Base-by-base conservation (phyloP, 2,888 invertebrate species). In the Sicus ferrugineus region DNA sequence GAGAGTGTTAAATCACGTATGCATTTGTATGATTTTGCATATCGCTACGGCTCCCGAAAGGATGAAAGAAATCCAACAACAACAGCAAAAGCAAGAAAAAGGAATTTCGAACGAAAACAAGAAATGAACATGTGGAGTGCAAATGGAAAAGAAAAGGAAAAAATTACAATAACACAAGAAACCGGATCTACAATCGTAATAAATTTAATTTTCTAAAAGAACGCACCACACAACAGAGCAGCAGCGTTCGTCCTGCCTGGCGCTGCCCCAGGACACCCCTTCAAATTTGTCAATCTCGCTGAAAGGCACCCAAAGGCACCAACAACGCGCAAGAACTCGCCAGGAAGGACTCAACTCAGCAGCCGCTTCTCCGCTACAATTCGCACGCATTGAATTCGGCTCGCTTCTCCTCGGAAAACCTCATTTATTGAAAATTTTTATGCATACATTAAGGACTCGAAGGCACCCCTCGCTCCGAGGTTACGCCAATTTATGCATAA, bases 401-500 rank as follows among this genome's bases (percentile, higher is more conserved):
- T 63, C 59, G 73, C 72, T 76, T 75, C 73, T 48, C 34, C 50
- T 61, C 56, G 48, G 67, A 70, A 67, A 71, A 72, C 74, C 70
- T 67, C 72, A 72, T 73, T 74, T 71, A 70, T 58, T 68, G 71
- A 34, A 64, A 34, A 64, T 71, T 59, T 74, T 75, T 77, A 74
- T 78, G 79, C 78, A 79, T 79, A 79, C 77, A 79, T 79, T 79
- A 79, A 75, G 76, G 75, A 76, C 72, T 71, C 38, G 38, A 38
- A 48, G 66, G 19, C 52, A 63, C 65, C 62, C 46, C 38, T 30
- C 74, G 76, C 73, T 74, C 78, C 77, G 77, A 80, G 82, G 80
- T 82, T 77, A 78, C 70, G 56, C 74, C 76, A 78, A 80, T 54
- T 81, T 79, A 75, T 84, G 84, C 83, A 84, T 84, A 83, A 83